Evolutionary conservation across 2,797 vertebrate species (phyloP).

Genomic region (Australoheros facetus): DNA sequence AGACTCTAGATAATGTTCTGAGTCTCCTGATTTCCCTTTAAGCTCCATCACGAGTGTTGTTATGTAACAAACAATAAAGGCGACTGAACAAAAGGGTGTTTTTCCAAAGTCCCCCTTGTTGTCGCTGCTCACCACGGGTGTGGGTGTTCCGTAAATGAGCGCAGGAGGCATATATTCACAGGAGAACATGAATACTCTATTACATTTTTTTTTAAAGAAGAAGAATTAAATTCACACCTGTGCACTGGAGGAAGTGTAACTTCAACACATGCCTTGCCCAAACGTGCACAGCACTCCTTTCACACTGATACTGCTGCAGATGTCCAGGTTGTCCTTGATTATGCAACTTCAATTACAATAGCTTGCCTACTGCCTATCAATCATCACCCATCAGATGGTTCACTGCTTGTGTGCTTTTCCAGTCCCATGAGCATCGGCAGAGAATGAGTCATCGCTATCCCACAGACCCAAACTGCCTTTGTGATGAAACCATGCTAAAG

Average conservation of each 20-base stretch:
- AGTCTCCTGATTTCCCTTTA: constrained; percentile 18
- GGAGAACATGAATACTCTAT: neutral
- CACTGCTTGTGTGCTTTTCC: constrained; percentile 35
- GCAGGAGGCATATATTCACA: neutral
- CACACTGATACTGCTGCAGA: constrained; percentile 4
- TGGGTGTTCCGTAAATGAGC: constrained; percentile 16
- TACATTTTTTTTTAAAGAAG: neutral
- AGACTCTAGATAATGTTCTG: constrained; percentile 19
- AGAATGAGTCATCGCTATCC: constrained; percentile 67
- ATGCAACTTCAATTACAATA: constrained; percentile 49
- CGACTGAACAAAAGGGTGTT: neutral
- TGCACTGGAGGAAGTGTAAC: neutral
- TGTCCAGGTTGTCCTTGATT: constrained; percentile 51
- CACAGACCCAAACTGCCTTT: constrained; percentile 16
- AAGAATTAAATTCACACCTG: neutral
- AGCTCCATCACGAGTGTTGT: constrained; percentile 14
- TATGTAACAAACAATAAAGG: constrained; percentile 35
- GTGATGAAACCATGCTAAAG: neutral
- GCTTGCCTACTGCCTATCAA: constrained; percentile 51
- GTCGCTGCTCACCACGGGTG: constrained; percentile 1
- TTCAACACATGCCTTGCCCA: constrained; percentile 17
- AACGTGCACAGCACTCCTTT: neutral
- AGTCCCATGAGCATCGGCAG: constrained; percentile 30
- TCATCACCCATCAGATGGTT: constrained; percentile 46
- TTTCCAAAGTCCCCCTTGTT: constrained; percentile 4